A percentile compares a stretch with the other conserved stretches of the same genome.
These are phyloP conservation scores for Pseudococcus jackbeardsleyi DNA, from an alignment of 2,888 invertebrate genomes.

Conservation along the genomic window DNA sequence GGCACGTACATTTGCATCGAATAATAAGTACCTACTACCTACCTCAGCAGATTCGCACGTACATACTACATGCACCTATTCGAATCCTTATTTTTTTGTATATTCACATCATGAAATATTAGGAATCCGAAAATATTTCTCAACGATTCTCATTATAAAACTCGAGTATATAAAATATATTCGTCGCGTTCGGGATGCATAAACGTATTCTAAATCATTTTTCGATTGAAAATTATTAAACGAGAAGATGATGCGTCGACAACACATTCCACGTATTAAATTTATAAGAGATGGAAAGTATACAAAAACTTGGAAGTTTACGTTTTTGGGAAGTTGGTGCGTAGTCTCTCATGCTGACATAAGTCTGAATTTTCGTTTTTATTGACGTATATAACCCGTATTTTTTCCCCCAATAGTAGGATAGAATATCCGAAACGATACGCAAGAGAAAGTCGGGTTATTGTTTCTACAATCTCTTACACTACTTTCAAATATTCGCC, in stretches of 20 bases:
- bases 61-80: too few species aligned
- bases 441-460: slow-evolving; percentile 11
- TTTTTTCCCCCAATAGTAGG: background rate
- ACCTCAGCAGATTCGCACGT: too few species aligned
- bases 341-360: slow-evolving; percentile 35
- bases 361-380: slow-evolving; percentile 33
- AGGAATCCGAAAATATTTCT: too few species aligned
- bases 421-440: slow-evolving; percentile 10
- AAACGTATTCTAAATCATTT: slow-evolving; percentile 7
- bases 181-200: background rate
- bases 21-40: too few species aligned
- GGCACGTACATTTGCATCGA: too few species aligned
- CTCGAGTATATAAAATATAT: background rate
- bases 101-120: background rate
- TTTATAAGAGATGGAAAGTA: background rate
- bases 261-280: slow-evolving; percentile 7
- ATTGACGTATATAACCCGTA: slow-evolving; percentile 23
- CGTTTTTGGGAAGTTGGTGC: slow-evolving; percentile 6
- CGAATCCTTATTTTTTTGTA: too few species aligned
- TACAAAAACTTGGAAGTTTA: background rate
- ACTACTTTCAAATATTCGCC: background rate
- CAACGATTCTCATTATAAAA: too few species aligned
- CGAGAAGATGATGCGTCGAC: slow-evolving; percentile 26
- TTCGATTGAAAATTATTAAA: slow-evolving; percentile 32
- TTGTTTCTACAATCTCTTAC: slow-evolving; percentile 32